Conservation (phyloP, 2,888 invertebrate genomes). For the Bhutanitis thaidina region DNA sequence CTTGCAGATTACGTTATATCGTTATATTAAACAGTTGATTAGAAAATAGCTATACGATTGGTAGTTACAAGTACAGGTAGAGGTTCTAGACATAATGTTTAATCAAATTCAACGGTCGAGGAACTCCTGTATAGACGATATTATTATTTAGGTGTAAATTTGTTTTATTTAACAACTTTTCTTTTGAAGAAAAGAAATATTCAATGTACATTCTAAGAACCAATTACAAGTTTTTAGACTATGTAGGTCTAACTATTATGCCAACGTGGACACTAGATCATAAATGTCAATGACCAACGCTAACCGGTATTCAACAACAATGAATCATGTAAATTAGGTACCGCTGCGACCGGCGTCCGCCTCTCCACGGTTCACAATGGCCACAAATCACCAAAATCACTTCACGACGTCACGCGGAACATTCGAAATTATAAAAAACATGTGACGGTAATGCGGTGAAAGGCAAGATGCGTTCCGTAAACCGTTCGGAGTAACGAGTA, state of each 20-base stretch:
- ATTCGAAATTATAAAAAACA: constrained; percentile 52
- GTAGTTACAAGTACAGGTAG: too few relatives aligned
- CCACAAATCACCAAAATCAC: constrained; percentile 75
- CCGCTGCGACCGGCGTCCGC: constrained; percentile 48
- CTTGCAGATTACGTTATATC: constrained; percentile 39
- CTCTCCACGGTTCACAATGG: constrained; percentile 53
- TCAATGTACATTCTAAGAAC: background rate
- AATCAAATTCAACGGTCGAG: background rate
- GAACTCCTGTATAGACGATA: background rate
- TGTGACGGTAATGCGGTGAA: constrained; percentile 68
- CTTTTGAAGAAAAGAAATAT: background rate
- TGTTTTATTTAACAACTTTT: background rate
- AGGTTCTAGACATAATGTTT: background rate
- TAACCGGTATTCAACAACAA: constrained; percentile 48
- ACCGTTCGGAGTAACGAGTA: constrained; percentile 64
- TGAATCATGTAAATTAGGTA: constrained; percentile 53
- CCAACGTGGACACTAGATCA: constrained; percentile 33
- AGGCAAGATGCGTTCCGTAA: constrained; percentile 71
- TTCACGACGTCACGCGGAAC: constrained; percentile 64
- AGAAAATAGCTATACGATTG: constrained; percentile 18
- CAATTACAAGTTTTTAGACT: constrained; percentile 15
- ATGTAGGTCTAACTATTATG: constrained; percentile 17
- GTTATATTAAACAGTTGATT: constrained; percentile 31
- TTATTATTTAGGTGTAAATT: background rate
- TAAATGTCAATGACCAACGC: constrained; percentile 46